Percentiles rank a stretch among this genome's conserved stretches.
Evolutionary conservation across 2,113 vertebrate genomes (phyloP).

Genomic region (Urocolius indicus): DNA sequence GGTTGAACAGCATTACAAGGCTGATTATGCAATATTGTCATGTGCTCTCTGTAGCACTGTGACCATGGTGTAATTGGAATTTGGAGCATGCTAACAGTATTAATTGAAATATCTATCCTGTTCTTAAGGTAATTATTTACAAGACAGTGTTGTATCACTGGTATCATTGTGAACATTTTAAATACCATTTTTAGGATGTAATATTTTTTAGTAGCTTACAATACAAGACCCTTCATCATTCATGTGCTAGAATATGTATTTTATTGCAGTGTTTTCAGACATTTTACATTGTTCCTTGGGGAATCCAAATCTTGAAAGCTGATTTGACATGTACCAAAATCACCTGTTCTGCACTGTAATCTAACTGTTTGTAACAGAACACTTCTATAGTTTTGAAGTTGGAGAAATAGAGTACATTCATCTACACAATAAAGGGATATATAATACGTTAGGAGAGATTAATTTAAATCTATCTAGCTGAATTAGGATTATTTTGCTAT

Average conservation of each 20-base stretch:
- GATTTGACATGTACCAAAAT: background rate
- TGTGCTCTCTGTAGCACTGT: background rate
- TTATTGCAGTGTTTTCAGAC: background rate
- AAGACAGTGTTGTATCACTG: background rate
- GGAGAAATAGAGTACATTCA: background rate
- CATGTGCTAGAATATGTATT: background rate
- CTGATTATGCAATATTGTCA: background rate
- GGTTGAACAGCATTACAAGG: background rate
- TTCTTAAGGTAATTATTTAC: background rate
- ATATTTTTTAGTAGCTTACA: background rate
- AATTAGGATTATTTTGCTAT: background rate
- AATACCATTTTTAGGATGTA: background rate
- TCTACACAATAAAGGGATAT: background rate
- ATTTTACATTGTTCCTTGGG: background rate
- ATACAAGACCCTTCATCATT: background rate
- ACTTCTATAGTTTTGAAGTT: background rate
- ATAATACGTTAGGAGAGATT: background rate
- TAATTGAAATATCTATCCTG: background rate
- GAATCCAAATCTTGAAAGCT: background rate
- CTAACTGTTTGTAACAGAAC: background rate
- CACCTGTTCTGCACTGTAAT: background rate
- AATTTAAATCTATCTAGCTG: background rate
- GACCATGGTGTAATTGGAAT: background rate
- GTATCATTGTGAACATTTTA: background rate
- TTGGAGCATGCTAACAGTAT: background rate